A percentile compares a stretch with the other conserved stretches of the same genome.
These are phyloP conservation scores for Paracanthobrama guichenoti DNA, from an alignment of 2,113 vertebrate genomes.

Conservation along the genomic window DNA sequence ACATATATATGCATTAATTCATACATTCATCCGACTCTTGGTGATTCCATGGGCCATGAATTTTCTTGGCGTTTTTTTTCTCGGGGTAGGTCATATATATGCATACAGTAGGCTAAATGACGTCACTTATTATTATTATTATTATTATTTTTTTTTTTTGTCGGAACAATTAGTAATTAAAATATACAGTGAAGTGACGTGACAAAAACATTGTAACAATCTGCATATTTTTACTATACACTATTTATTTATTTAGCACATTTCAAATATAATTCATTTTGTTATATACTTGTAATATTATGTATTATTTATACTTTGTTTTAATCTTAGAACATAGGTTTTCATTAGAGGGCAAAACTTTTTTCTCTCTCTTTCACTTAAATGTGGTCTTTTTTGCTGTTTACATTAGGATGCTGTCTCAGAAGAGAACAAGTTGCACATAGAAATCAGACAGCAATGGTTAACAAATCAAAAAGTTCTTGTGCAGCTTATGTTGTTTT, in stretches of 20 bases:
- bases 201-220: not conserved
- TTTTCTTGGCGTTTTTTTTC: too few species aligned
- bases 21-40: too few species aligned
- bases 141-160: too few species aligned
- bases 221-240: not conserved
- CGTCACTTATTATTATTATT: not conserved
- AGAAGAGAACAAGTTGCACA: slow-evolving; percentile 25
- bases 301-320: too few species aligned
- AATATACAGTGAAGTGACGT: not conserved
- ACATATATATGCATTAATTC: not conserved
- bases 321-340: not conserved
- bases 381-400: slow-evolving; percentile 19
- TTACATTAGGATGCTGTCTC: slow-evolving; percentile 41
- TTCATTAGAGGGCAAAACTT: not conserved
- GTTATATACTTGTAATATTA: too few species aligned
- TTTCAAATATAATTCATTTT: not conserved
- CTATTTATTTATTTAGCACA: not conserved
- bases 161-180: not conserved
- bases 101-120: not conserved
- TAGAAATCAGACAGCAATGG: slow-evolving; percentile 23
- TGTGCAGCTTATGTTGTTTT: slow-evolving; percentile 69
- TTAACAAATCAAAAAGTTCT: slow-evolving; percentile 52
- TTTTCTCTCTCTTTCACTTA: slow-evolving; percentile 3
- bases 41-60: too few species aligned
- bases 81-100: too few species aligned